phyloP scores from a whole-genome alignment of 2,797 vertebrate species.

The Bradypus variegatus region DNA sequence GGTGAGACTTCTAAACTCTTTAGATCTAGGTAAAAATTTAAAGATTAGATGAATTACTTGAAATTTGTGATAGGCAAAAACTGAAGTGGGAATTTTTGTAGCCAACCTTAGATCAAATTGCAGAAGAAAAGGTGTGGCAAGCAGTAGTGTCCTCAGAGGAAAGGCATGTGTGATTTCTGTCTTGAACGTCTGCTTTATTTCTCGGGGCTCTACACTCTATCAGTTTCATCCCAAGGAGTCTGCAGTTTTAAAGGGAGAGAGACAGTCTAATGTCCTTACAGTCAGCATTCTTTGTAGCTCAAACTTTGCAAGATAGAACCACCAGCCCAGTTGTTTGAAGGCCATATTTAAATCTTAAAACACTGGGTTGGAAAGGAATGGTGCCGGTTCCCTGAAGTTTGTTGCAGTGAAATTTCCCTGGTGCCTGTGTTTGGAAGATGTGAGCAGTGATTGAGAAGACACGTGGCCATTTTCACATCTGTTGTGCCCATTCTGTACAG shows the following conservation, averaged over 20 bases:
- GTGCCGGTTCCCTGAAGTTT: not conserved
- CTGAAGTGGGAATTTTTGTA: not conserved
- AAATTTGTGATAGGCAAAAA: not conserved
- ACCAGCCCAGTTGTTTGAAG: no score
- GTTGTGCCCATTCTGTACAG: not conserved
- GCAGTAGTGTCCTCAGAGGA: fast-evolving
- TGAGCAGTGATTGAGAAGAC: not conserved
- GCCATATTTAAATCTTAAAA: not conserved
- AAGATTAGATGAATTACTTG: not conserved
- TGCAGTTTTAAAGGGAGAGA: not conserved
- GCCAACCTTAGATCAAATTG: not conserved
- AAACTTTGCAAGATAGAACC: no score
- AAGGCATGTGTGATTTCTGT: not conserved
- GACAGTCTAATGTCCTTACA: fast-evolving
- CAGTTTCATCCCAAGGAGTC: not conserved
- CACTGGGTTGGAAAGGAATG: fast-evolving
- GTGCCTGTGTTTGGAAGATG: not conserved
- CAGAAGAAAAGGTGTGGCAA: fast-evolving
- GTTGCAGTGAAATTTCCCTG: fast-evolving
- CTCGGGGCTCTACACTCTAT: not conserved
- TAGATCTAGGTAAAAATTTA: not conserved
- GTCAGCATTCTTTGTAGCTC: fast-evolving
- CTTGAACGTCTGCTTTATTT: not conserved
- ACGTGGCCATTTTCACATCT: fast-evolving
- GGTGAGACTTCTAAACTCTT: no score